phyloP scores from a whole-genome alignment of 1,140 invertebrate genomes.

The Homalodisca vitripennis region DNA sequence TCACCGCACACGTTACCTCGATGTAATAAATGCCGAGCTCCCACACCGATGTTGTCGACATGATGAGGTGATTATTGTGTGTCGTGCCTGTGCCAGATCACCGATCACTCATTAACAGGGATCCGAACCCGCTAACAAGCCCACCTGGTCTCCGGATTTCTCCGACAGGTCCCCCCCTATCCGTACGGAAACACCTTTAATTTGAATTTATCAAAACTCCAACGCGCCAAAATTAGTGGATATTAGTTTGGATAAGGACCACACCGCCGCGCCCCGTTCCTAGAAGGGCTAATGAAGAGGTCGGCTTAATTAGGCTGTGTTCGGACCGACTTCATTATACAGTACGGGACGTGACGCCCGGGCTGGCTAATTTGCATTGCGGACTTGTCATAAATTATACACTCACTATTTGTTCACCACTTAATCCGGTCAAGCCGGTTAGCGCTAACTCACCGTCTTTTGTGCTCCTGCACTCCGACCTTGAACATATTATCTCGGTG shows the following conservation, averaged over 20 bases:
- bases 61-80: no score
- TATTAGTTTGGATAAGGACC: slow-evolving; percentile 16
- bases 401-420: slow-evolving; percentile 11
- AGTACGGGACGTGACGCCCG: not conserved
- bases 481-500: no score
- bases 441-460: not conserved
- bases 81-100: no score
- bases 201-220: not conserved
- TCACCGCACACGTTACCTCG: no score
- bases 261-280: not conserved
- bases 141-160: no score
- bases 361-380: slow-evolving; percentile 16
- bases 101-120: no score
- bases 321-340: not conserved
- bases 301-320: slow-evolving; percentile 7
- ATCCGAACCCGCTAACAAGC: no score
- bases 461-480: no score
- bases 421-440: not conserved
- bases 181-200: no score
- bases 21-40: no score
- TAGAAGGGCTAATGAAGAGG: slow-evolving; percentile 11
- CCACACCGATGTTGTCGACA: no score
- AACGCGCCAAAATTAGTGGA: slow-evolving; percentile 1
- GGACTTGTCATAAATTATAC: slow-evolving; percentile 21
- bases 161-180: no score